Percentiles rank a stretch among this genome's conserved stretches.
phyloP scores from a whole-genome alignment of 2,797 vertebrate genomes.

The Fistularia commersonii region DNA sequence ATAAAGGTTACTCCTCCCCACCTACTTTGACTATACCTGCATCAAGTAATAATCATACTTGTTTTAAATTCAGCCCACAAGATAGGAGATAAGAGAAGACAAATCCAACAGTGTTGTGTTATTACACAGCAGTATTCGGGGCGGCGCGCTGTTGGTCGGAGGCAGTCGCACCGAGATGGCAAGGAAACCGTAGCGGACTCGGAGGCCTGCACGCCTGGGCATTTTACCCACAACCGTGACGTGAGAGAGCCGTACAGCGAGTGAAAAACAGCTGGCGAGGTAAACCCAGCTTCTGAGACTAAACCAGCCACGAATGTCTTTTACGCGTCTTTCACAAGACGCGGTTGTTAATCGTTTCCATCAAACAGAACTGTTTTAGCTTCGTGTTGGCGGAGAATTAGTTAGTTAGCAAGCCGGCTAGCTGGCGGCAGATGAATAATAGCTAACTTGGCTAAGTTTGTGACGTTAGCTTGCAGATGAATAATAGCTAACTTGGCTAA shows the following conservation, averaged over 20 bases:
- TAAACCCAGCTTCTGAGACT: slow-evolving; percentile 16
- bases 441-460: slow-evolving; percentile 38
- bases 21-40: too few relatives aligned
- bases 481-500: slow-evolving; percentile 28
- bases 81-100: too few relatives aligned
- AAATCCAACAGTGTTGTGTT: slow-evolving; percentile 32
- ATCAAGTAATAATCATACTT: too few relatives aligned
- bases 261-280: slow-evolving; percentile 33
- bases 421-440: slow-evolving; percentile 8
- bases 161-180: slow-evolving; percentile 50
- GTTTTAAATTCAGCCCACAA: too few relatives aligned
- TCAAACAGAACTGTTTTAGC: slow-evolving; percentile 20
- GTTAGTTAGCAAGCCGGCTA: slow-evolving; percentile 41
- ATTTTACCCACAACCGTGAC: slow-evolving; percentile 35
- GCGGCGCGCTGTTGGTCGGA: slow-evolving; percentile 46
- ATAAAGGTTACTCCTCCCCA: too few relatives aligned
- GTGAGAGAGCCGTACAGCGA: slow-evolving; percentile 10
- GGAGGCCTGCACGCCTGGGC: slow-evolving; percentile 48
- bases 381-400: slow-evolving; percentile 41
- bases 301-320: not conserved
- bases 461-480: slow-evolving; percentile 20
- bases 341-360: not conserved
- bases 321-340: not conserved
- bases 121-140: slow-evolving; percentile 60
- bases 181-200: slow-evolving; percentile 44